Percentiles rank a stretch among this genome's conserved stretches.
phyloP scores from a whole-genome alignment of 35 echinoderm and acorn worm genomes.

The Apostichopus californicus region DNA sequence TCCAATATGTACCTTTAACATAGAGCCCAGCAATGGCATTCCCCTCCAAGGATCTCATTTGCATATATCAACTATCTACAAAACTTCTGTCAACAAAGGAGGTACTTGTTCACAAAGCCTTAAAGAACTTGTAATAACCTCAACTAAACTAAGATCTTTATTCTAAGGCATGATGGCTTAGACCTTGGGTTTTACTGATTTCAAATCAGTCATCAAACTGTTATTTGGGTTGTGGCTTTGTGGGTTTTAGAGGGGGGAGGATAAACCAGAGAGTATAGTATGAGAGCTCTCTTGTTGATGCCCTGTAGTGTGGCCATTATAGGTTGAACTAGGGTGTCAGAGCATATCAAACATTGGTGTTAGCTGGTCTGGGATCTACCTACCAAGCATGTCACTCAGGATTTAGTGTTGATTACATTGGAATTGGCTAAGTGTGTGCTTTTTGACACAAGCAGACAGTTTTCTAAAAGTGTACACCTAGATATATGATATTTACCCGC shows the following conservation, averaged over 20 bases:
- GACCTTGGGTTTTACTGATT: slow-evolving; percentile 1
- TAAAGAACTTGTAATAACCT: background rate
- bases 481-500: too few relatives aligned
- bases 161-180: background rate
- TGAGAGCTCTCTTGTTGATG: too few relatives aligned
- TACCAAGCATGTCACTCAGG: too few relatives aligned
- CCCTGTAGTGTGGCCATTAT: background rate
- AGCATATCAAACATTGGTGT: background rate
- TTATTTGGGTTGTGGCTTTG: slow-evolving; percentile 30
- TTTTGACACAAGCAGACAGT: too few relatives aligned
- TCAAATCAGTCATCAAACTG: slow-evolving; percentile 10
- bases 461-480: too few relatives aligned
- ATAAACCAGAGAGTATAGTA: background rate
- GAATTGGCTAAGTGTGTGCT: too few relatives aligned
- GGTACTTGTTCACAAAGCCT: slow-evolving; percentile 5
- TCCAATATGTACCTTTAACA: too few relatives aligned
- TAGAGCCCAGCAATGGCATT: too few relatives aligned
- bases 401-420: too few relatives aligned
- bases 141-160: slow-evolving; percentile 29
- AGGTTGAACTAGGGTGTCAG: background rate
- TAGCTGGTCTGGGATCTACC: too few relatives aligned
- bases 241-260: slow-evolving; percentile 3
- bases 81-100: slow-evolving; percentile 42
- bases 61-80: slow-evolving; percentile 29
- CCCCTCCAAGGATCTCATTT: background rate